Evolutionary conservation across 1,140 invertebrate species (phyloP), one percentile per base, ranked within the genome.

Genomic region (Ips typographus): DNA sequence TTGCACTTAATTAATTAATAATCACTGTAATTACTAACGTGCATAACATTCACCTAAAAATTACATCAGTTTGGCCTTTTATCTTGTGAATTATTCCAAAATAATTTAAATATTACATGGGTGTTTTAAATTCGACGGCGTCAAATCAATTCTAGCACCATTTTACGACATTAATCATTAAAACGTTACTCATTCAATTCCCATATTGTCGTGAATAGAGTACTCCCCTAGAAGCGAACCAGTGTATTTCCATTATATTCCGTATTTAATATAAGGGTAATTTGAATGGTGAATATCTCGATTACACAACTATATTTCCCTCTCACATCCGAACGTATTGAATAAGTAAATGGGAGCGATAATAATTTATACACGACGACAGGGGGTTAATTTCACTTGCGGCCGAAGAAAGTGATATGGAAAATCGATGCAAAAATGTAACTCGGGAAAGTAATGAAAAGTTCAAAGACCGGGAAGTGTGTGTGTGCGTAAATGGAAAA

Each of bases 401-500:
- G n/a, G 52, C 37, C n/a, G 37, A 55, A 55, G 52, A 55, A 49
- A 49, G 44, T 49, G 44, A 6, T 49, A 49, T 22, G 44, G n/a
- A 47, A 61, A 61, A 61, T 61, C 59, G n/a, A 61, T 61, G 42
- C 2, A 22, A 22, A 22, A 22, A 22, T 22, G 22, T 22, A 22
- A 22, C 22, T 22, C 22, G n/a, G 39, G 2, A 2, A 57, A 57
- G 40, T 38, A 36, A 22, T 22, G 3, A 36, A 63, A 63, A 63
- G 60, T 47, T 63, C 60, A 63, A 63, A 63, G 60, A 63, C 60
- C 60, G 36, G 60, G 39, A 39, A 43, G 44, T 38, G 44, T 61
- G 7, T 55, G 7, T 37, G 52, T 55, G 36, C 36, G 36, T 55
- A 7, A 42, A 42, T 6, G 40, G 38, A 61, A 47, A 47, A 40